These are phyloP conservation scores for Ciconia stormi DNA, from an alignment of 2,113 vertebrate species.

Conservation along the genomic window DNA sequence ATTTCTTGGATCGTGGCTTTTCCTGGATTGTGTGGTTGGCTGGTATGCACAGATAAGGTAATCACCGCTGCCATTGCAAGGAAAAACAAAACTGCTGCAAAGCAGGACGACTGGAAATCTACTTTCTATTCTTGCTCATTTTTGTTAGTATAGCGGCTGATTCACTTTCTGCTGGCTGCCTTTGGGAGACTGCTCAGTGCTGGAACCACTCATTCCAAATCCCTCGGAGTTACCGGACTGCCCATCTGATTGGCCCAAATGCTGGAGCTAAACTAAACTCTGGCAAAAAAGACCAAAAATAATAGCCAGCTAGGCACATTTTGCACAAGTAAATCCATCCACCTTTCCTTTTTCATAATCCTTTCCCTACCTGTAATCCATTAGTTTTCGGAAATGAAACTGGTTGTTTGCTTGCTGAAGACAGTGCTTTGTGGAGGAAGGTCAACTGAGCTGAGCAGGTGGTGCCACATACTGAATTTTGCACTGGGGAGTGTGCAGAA, in stretches of 20 bases:
- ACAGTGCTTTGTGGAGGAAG: not conserved
- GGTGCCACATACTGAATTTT: not conserved
- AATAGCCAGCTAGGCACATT: not conserved
- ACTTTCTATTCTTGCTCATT: slow-evolving; percentile 36
- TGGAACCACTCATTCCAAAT: not conserved
- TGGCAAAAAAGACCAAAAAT: not conserved
- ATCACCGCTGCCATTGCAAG: not conserved
- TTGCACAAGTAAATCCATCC: slow-evolving; percentile 1
- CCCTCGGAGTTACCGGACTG: not conserved
- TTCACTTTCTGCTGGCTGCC: slow-evolving; percentile 21
- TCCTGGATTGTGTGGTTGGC: slow-evolving; percentile 24
- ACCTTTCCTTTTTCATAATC: not conserved
- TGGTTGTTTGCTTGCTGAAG: not conserved
- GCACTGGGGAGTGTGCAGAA: not conserved
- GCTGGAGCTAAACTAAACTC: not conserved
- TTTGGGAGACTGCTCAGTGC: not conserved
- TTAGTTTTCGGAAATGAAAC: slow-evolving; percentile 6
- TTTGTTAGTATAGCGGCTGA: slow-evolving; percentile 11
- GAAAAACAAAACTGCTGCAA: slow-evolving; percentile 40
- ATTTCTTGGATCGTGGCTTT: slow-evolving; percentile 42
- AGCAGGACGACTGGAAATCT: slow-evolving; percentile 11
- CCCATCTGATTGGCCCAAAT: not conserved
- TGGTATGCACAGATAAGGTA: slow-evolving; percentile 56
- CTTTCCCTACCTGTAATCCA: not conserved
- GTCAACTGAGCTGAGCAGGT: not conserved